Conservation (phyloP, 2,113 vertebrate genomes). For the Pygoscelis antarcticus region DNA sequence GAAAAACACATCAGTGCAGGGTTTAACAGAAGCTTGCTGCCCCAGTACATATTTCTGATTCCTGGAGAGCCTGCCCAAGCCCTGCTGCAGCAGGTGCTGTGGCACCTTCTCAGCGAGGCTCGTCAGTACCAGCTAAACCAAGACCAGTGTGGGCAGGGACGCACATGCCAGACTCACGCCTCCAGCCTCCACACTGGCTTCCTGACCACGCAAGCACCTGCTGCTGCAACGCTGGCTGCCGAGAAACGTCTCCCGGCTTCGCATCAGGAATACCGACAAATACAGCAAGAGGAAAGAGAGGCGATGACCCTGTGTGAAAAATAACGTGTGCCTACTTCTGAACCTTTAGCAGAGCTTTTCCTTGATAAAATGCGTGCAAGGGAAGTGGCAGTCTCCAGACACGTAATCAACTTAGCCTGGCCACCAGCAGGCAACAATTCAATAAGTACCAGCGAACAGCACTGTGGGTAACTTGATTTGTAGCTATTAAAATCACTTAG, state of each 20-base stretch:
- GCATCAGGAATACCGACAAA: neutral
- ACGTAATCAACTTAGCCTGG: conserved; percentile 20
- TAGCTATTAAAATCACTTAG: conserved; percentile 40
- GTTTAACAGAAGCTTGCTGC: neutral
- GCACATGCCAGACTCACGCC: accelerated
- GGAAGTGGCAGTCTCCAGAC: conserved; percentile 2
- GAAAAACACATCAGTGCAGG: neutral
- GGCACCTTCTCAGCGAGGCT: neutral
- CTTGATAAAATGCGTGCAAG: neutral
- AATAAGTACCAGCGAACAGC: conserved; percentile 30
- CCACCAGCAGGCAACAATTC: conserved; percentile 55
- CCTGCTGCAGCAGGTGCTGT: neutral
- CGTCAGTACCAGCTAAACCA: neutral
- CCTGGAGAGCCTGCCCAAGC: neutral
- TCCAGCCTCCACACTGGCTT: neutral
- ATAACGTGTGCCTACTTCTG: neutral
- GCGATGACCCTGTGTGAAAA: neutral
- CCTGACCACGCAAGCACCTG: neutral
- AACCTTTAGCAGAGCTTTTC: neutral
- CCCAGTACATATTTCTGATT: neutral
- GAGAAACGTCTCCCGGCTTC: neutral
- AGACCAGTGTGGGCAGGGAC: neutral
- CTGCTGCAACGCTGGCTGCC: accelerated
- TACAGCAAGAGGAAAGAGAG: neutral
- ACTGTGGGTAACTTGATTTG: conserved; percentile 57